Base-by-base conservation (phyloP, 2,888 invertebrate species). In the Synanthedon andrenaeformis region DNA sequence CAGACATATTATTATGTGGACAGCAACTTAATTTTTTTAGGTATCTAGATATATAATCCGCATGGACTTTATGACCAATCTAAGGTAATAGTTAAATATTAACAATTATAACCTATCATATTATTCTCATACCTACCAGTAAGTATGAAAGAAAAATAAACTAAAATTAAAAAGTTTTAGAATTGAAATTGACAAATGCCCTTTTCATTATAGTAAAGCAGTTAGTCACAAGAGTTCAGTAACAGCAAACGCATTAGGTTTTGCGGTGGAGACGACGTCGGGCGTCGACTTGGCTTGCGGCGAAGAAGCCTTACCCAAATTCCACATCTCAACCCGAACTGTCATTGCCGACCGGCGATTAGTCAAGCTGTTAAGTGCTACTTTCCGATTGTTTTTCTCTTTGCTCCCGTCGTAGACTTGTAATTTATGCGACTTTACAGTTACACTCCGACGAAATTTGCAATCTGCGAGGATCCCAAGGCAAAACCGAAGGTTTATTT, bases 381-480 rank as follows among this genome's bases (percentile, higher is more conserved):
- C 83, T 84, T 81, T 74, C 73, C 75, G 73, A 81, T 83, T 83
- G 82, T 86, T 86, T 86, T 87, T 86, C 82, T 82, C 81, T 74
- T 78, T 71, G 69, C 72, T 61, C 67, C 69, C 74, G 76, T 76
- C 76, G 75, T 77, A 71, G 81, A 78, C 79, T 35, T 74, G 82
- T 85, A 86, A 87, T 87, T 87, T 85, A 87, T 86, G 84, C 79
- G 85, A 85, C 84, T 86, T 84, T 75, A 74, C 82, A 84, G 82
- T 85, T 84, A 69, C 66, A 72, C 74, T 74, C 66, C 69, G 74
- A 75, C 74, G 72, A 83, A 86, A 84, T 86, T 84, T 82, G 82
- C 79, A 83, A 86, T 87, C 81, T 84, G 70, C 78, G 72, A 69
- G 73, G 74, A 79, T 79, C 80, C 80, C 72, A 60, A 60, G 65